Base-by-base conservation (phyloP, 92 coral and sea anemone genomes). In the Parazoanthus swiftii region DNA sequence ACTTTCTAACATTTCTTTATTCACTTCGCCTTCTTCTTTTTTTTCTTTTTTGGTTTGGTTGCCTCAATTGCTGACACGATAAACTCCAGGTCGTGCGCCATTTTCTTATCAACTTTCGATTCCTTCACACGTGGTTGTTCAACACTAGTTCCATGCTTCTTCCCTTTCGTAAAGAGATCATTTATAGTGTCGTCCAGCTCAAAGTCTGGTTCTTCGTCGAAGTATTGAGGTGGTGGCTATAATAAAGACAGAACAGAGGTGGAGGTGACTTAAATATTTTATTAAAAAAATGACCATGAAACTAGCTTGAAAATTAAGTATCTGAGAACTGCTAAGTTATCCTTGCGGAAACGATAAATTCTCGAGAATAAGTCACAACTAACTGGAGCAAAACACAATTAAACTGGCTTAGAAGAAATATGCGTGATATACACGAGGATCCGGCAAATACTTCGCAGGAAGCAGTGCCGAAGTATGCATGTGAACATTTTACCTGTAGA, bases 1-100 rank as follows among this genome's bases (percentile, higher is more conserved):
- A 54, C 1, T 63, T 63, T 5, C 21, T 9, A 73, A 35, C 18
- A 73, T 4, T 36, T 73, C 42, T n/a, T 23, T 26, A 21, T 46
- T 79, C 80, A 76, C 16, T 68, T 42, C 42, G 77, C 21, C 70
- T 84, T 84, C 18, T 9, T 84, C 68, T 71, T 84, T 13, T 70
- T 84, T n/a, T 33, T 70, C 66, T 71, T 71, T 71, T 36, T 84
- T 42, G 25, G 87, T 54, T 71, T 84, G 26, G 87, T 84, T 43
- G 58, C 86, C 65, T 82, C 86, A 15, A 82, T 67, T 23, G 65
- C 77, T 70, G 86, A 70, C 4, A 83, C 33, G 25, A 68, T 43
- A 5, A 46, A 26, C 46, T 72, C 79, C 66, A 70, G 39, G 79
- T 44, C 79, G 25, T 51, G 36, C 6, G 79, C 3, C 35, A 16